Base-by-base conservation (phyloP, 64 coral and sea anemone genomes). In the Pocillopora verrucosa region DNA sequence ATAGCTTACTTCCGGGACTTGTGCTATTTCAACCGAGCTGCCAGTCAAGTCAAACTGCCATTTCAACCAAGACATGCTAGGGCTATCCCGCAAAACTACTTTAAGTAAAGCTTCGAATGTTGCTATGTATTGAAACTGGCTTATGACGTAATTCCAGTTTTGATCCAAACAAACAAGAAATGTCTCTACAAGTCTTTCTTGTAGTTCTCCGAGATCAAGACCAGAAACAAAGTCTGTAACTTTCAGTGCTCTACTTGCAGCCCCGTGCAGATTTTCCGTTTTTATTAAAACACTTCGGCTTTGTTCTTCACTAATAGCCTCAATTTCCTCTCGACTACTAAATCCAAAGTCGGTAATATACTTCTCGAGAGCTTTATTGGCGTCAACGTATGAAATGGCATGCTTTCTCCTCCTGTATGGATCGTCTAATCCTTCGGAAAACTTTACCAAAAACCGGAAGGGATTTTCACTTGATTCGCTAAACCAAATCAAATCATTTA, bases 1-100 rank as follows among this genome's bases (percentile, higher is more conserved):
- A 26, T 73, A 86, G 57, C 51, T 73, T 12, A 86, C 73, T 37
- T 86, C 83, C 73, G 83, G 83, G 51, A 86, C 83, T 56, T 86
- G 83, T 16, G 83, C 13, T 45, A n/a, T 37, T 17, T 86, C 83
- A 24, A 56, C 51, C 17, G 38, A 20, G 58, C 83, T 86, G 15
- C 83, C 83, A 56, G 65, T 86, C 41, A 86, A 86, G 73, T 86
- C 65, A 73, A 86, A 17, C 36, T 86, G 35, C 83, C 83, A 86
- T 73, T 73, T 72, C 12, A 86, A 68, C 83, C 83, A 86, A 15
- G 83, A 86, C 4, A 86, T 16, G 17, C 65, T 24, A 15, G 83
- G 83, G n/a, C 11, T 73, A 73, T 86, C 65, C 64, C 83, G 17
- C 65, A 86, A 56, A 86, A 73, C 20, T 65, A 0, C 13, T 56